phyloP scores from a whole-genome alignment of 1,140 invertebrate species.

The Bombus turneri region DNA sequence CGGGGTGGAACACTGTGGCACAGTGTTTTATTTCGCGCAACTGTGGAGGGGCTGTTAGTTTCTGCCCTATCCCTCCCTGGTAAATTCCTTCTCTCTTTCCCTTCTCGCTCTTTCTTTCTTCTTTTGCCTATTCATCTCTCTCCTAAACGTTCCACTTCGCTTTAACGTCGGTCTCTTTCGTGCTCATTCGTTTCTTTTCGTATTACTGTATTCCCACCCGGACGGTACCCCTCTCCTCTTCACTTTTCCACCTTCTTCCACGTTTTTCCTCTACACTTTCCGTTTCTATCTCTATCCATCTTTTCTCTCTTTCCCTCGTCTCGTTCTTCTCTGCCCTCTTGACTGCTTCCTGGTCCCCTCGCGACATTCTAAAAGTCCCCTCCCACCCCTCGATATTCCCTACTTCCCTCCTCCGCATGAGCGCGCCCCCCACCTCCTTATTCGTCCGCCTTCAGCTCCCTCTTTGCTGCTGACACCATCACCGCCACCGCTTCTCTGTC shows the following conservation, averaged over 20 bases:
- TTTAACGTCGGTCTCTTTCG: conserved; percentile 18
- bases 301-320: neutral
- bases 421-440: conserved; percentile 3
- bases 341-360: conserved; percentile 39
- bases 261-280: conserved; percentile 33
- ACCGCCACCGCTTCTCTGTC: conserved; percentile 58
- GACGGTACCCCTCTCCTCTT: neutral
- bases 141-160: conserved; percentile 17
- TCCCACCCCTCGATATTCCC: no score
- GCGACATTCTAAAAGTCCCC: neutral
- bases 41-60: conserved; percentile 74
- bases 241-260: conserved; percentile 42
- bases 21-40: conserved; percentile 79
- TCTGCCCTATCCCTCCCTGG: conserved; percentile 71
- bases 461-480: conserved; percentile 55
- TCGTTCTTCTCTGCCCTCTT: conserved; percentile 9
- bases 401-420: neutral
- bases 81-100: conserved; percentile 14
- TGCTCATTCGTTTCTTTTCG: conserved; percentile 41
- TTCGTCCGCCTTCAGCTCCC: conserved; percentile 59
- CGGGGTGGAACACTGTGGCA: conserved; percentile 81
- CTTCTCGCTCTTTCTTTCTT: conserved; percentile 46
- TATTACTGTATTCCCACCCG: conserved; percentile 10
- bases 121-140: conserved; percentile 17
- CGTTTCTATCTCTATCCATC: conserved; percentile 6